A percentile compares a stretch with the other conserved stretches of the same genome.
These are phyloP conservation scores for Troides aeacus DNA, from an alignment of 2,888 invertebrate genomes.

Conservation along the genomic window DNA sequence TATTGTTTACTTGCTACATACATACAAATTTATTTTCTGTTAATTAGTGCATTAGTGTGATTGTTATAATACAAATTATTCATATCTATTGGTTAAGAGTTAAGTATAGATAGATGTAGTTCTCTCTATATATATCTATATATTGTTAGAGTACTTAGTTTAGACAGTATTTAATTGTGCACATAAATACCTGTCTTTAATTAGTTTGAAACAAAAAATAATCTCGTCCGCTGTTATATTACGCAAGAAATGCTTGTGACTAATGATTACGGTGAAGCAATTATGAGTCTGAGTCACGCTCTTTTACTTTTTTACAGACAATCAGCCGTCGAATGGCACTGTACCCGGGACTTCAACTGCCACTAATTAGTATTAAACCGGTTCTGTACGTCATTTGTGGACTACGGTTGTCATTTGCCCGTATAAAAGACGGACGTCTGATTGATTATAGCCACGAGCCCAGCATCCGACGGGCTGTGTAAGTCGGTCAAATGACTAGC, in stretches of 20 bases:
- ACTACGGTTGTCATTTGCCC: not conserved
- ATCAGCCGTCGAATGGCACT: not conserved
- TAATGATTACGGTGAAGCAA: conserved; percentile 4
- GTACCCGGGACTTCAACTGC: not conserved
- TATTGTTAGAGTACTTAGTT: not conserved
- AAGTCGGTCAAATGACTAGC: no score
- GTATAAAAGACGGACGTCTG: not conserved
- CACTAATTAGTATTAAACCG: conserved; percentile 1
- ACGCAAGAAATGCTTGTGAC: conserved; percentile 7
- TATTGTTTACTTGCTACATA: no score
- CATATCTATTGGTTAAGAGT: no score
- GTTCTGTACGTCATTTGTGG: conserved; percentile 1
- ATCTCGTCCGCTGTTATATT: not conserved
- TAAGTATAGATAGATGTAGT: no score
- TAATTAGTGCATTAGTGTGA: no score
- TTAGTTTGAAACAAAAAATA: not conserved
- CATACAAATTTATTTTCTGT: no score
- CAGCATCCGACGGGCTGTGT: no score
- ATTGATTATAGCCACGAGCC: no score
- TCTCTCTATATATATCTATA: no score
- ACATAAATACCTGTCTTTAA: not conserved
- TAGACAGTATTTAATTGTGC: not conserved
- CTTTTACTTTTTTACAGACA: conserved; percentile 5
- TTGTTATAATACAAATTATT: no score
- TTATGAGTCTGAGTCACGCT: not conserved